A percentile compares a stretch with the other conserved stretches of the same genome.
Evolutionary conservation across 2,888 invertebrate genomes (phyloP).

Genomic region (Sympetrum striolatum): DNA sequence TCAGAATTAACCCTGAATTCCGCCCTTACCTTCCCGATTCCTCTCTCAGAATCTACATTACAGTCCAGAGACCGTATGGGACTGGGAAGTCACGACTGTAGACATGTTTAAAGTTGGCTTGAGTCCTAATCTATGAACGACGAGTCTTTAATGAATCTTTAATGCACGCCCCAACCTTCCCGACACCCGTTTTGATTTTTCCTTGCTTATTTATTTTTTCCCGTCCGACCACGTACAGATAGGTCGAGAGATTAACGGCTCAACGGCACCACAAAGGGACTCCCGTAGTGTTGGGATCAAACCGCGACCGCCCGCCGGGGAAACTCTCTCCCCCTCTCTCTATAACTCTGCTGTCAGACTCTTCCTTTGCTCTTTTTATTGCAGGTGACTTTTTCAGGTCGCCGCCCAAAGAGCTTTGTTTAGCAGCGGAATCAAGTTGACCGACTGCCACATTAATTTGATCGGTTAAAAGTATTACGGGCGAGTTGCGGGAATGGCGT

Average conservation of each 20-base stretch:
- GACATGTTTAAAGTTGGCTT: not conserved
- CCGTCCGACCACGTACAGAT: constrained; percentile 19
- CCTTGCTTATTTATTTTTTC: not conserved
- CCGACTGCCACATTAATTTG: constrained; percentile 19
- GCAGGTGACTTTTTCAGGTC: not conserved
- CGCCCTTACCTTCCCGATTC: too few relatives aligned
- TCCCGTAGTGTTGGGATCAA: constrained; percentile 40
- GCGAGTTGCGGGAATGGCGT: not conserved
- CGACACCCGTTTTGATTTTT: constrained; percentile 20
- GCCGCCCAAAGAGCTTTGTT: not conserved
- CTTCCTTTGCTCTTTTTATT: not conserved
- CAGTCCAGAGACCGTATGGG: too few relatives aligned
- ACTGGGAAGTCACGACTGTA: not conserved
- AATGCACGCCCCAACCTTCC: not conserved
- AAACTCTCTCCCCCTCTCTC: not conserved
- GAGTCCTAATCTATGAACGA: constrained; percentile 4
- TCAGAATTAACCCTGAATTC: too few relatives aligned
- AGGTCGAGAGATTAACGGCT: constrained; percentile 42
- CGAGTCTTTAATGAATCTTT: constrained; percentile 25
- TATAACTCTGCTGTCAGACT: not conserved
- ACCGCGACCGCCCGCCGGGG: constrained; percentile 26
- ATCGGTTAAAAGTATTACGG: not conserved
- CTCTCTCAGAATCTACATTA: too few relatives aligned
- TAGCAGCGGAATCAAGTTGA: not conserved
- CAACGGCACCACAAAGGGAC: constrained; percentile 26